Base-by-base conservation (phyloP, 2,888 invertebrate species). In the Autographa pulchrina region DNA sequence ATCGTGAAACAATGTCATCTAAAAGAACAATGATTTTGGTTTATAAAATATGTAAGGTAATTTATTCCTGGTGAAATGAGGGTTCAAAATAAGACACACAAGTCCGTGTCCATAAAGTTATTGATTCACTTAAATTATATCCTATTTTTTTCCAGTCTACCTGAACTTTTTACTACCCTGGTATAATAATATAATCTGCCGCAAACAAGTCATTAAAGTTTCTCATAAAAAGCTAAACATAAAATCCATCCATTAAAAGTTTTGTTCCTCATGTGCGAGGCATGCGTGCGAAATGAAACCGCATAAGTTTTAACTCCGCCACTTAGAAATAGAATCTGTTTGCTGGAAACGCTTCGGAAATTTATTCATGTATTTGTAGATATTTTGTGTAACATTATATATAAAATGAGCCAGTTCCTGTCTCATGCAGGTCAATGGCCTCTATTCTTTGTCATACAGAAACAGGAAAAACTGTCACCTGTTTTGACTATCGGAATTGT, bases 201-300 rank as follows among this genome's bases (percentile, higher is more conserved):
- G 8, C 59, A 82, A 84, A 77, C 73, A 82, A 79, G 43, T 75
- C 75, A 82, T 82, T 81, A 75, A 82, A 84, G 74, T 82, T 75
- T 79, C 52, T 41, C 68, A 65, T 74, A 70, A 54, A 62, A 60
- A 74, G 68, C 80, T 72, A 81, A 76, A 80, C 75, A 83, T 78
- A 85, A 85, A 83, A 86, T 78, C 70, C 78, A 75, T 82, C 81
- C 81, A 85, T 84, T 84, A 79, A 78, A 82, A 83, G 77, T 80
- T 81, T 65, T 70, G 59, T 48, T 48, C 43, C 56, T 66, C 52
- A 72, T 65, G 79, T 62, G 71, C 65, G 68, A 79, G 75, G 78
- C 62, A 77, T 86, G 84, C 85, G 84, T 85, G 84, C 74, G 70
- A 78, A 85, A 81, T 82, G 72, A 81, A 85, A 83, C 85, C 84